Percentiles rank a stretch among this genome's conserved stretches.
Conservation (phyloP, 1,140 invertebrate species). For the Drosophila repletoides region DNA sequence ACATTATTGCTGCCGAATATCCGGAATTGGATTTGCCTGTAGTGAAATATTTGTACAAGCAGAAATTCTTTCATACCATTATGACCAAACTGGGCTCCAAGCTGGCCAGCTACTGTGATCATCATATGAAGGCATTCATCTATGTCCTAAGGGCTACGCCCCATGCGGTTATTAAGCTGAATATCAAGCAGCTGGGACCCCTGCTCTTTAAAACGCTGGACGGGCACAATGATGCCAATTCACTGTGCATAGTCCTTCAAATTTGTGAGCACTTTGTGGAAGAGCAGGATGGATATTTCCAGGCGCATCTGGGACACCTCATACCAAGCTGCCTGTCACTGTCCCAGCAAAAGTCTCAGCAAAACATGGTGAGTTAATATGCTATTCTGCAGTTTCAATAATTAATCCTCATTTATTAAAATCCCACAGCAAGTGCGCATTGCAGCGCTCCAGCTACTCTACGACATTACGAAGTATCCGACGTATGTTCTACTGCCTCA, state of each 20-base stretch:
- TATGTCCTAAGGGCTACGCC: conserved; percentile 86
- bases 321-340: conserved; percentile 86
- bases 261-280: conserved; percentile 85
- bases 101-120: conserved; percentile 82
- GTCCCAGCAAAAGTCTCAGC: conserved; percentile 82
- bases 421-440: conserved; percentile 87
- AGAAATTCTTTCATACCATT: conserved; percentile 86
- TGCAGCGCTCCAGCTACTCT: conserved; percentile 86
- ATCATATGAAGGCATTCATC: conserved; percentile 86
- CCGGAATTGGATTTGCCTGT: conserved; percentile 75
- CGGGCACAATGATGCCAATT: conserved; percentile 84
- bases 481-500: conserved; percentile 84
- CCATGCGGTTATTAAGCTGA: conserved; percentile 85
- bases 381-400: not conserved
- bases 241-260: conserved; percentile 85
- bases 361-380: conserved; percentile 88
- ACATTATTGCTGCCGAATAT: conserved; percentile 71
- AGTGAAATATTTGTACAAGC: conserved; percentile 84
- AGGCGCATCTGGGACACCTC: conserved; percentile 85
- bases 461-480: conserved; percentile 85
- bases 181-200: conserved; percentile 86
- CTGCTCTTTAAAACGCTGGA: conserved; percentile 87
- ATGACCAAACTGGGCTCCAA: conserved; percentile 82
- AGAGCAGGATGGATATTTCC: conserved; percentile 84
- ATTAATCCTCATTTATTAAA: not conserved